phyloP scores from a whole-genome alignment of 1,140 invertebrate genomes.

The Tyrophagus putrescentiae region DNA sequence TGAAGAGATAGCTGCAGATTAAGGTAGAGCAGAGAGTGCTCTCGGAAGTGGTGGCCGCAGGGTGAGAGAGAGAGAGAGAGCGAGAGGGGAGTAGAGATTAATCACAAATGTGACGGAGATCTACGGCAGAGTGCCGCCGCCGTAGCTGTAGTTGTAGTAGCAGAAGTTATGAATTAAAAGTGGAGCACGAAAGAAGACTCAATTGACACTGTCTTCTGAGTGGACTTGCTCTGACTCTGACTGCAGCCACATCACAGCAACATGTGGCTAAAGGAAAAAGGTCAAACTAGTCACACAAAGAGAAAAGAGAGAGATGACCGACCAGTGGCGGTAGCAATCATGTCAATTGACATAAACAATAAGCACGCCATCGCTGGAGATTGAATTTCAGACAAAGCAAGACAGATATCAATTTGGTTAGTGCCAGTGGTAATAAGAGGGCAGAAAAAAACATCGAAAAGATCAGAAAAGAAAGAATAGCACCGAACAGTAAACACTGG shows the following conservation, averaged over 20 bases:
- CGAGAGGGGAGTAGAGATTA: slow-evolving; percentile 1
- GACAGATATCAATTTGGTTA: slow-evolving; percentile 5
- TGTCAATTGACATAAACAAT: neutral
- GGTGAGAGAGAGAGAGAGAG: no score
- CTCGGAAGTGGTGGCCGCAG: neutral
- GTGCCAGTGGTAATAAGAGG: neutral
- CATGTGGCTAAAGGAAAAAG: no score
- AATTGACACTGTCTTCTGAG: neutral
- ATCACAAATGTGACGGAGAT: neutral
- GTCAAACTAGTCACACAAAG: no score
- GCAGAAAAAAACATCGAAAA: no score
- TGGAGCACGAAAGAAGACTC: slow-evolving; percentile 1
- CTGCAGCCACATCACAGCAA: no score
- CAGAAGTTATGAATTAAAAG: slow-evolving; percentile 7
- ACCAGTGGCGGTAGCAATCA: neutral
- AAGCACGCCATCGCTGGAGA: neutral
- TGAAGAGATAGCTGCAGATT: neutral
- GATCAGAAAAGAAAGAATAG: no score
- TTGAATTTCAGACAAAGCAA: neutral
- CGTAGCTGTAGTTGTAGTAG: no score
- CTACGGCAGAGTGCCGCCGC: no score
- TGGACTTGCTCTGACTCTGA: no score
- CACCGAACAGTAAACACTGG: no score
- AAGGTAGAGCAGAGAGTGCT: neutral
- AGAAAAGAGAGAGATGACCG: neutral